Conservation (phyloP, 2,888 invertebrate species). For the Microctonus hyperodae region DNA sequence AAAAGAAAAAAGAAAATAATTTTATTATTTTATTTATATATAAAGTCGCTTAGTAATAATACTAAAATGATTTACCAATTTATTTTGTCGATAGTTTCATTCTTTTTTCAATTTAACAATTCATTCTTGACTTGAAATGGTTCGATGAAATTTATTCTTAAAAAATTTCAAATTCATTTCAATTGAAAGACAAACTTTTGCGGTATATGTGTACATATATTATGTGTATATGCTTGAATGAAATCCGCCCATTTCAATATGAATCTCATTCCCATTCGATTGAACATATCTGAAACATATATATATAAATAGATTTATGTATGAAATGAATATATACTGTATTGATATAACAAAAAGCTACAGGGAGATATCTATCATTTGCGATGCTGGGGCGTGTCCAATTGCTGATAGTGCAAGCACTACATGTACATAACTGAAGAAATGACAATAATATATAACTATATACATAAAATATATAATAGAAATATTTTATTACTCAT, state of each 20-base stretch:
- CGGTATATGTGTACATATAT: background rate
- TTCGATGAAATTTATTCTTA: conserved; percentile 23
- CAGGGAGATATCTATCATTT: conserved; percentile 27
- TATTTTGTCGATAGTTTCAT: background rate
- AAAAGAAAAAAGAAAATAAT: too few relatives aligned
- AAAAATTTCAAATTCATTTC: conserved; percentile 19
- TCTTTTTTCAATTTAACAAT: background rate
- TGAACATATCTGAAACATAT: too few relatives aligned
- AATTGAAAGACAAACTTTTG: background rate
- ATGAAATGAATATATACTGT: background rate
- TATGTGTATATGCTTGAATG: background rate
- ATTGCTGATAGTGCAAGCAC: conserved; percentile 48
- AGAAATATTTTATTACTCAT: background rate
- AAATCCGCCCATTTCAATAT: conserved; percentile 11
- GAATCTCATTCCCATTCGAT: conserved; percentile 9
- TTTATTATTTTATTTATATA: too few relatives aligned
- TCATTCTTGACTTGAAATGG: too few relatives aligned
- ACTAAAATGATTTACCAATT: background rate
- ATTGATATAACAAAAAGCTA: background rate
- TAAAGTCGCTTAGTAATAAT: too few relatives aligned
- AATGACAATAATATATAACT: background rate
- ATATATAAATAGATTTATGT: conserved; percentile 1
- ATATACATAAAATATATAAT: background rate
- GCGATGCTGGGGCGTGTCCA: conserved; percentile 42
- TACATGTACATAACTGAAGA: background rate